Percentiles rank a stretch among this genome's conserved stretches.
These are phyloP conservation scores for Armadillidium nasatum DNA, from an alignment of 1,140 invertebrate species.

Conservation along the genomic window DNA sequence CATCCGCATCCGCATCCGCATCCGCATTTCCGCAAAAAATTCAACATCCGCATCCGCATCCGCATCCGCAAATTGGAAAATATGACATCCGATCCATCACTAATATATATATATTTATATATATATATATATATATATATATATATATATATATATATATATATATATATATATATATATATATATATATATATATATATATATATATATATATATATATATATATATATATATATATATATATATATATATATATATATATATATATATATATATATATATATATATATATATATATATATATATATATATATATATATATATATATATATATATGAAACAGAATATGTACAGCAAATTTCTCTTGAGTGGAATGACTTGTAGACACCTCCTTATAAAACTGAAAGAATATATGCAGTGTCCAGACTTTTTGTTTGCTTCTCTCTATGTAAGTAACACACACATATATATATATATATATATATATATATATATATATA, in stretches of 20 bases:
- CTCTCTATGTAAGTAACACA: neutral
- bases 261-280: constrained; percentile 9
- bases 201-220: constrained; percentile 9
- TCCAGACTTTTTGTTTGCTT: neutral
- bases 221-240: neutral
- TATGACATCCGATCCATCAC: neutral
- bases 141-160: neutral
- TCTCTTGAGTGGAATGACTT: neutral
- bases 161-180: neutral
- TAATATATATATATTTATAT: neutral
- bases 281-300: constrained; percentile 5
- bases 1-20: too few relatives aligned
- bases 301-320: constrained; percentile 21
- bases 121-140: neutral
- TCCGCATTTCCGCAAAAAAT: too few relatives aligned
- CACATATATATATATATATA: constrained; percentile 15
- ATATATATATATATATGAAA: neutral
- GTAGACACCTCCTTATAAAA: too few relatives aligned
- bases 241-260: neutral
- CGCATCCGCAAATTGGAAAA: too few relatives aligned
- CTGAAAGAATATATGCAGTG: neutral
- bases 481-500: constrained; percentile 21
- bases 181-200: too few relatives aligned
- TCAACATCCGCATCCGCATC: too few relatives aligned
- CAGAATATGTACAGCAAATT: neutral